These are phyloP conservation scores for Ptilodon capucinus DNA, from an alignment of 2,888 invertebrate species.

Conservation along the genomic window DNA sequence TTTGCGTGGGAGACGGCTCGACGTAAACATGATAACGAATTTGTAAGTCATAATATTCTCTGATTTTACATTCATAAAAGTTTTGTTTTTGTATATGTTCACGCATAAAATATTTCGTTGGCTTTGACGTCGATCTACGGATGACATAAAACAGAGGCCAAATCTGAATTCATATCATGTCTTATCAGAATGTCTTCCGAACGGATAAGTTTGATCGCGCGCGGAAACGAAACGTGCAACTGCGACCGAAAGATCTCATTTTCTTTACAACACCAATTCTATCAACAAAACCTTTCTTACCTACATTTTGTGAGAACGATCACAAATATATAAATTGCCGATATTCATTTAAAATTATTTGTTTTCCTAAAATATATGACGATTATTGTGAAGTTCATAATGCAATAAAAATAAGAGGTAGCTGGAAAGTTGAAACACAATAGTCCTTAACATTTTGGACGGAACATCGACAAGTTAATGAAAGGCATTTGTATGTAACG, in stretches of 20 bases:
- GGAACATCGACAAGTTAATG: constrained; percentile 76
- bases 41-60: constrained; percentile 25
- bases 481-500: constrained; percentile 81
- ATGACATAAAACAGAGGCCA: constrained; percentile 49
- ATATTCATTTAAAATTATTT: constrained; percentile 16
- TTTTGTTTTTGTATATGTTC: constrained; percentile 7
- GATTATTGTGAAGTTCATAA: constrained; percentile 36
- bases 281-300: constrained; percentile 35
- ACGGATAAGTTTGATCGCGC: constrained; percentile 50
- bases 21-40: constrained; percentile 32
- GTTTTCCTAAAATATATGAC: constrained; percentile 31
- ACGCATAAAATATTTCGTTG: background rate
- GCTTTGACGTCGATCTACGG: constrained; percentile 39
- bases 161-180: constrained; percentile 61
- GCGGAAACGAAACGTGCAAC: constrained; percentile 49
- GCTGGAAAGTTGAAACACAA: constrained; percentile 65
- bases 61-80: constrained; percentile 32
- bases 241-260: constrained; percentile 57
- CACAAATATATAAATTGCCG: background rate
- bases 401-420: constrained; percentile 44
- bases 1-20: constrained; percentile 26
- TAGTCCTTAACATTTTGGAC: constrained; percentile 61
- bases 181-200: constrained; percentile 57
- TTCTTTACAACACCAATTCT: constrained; percentile 54
- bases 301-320: background rate